Percentiles rank a stretch among this genome's conserved stretches.
Evolutionary conservation across 2,888 invertebrate genomes (phyloP).

Genomic region (Tetragonisca angustula): DNA sequence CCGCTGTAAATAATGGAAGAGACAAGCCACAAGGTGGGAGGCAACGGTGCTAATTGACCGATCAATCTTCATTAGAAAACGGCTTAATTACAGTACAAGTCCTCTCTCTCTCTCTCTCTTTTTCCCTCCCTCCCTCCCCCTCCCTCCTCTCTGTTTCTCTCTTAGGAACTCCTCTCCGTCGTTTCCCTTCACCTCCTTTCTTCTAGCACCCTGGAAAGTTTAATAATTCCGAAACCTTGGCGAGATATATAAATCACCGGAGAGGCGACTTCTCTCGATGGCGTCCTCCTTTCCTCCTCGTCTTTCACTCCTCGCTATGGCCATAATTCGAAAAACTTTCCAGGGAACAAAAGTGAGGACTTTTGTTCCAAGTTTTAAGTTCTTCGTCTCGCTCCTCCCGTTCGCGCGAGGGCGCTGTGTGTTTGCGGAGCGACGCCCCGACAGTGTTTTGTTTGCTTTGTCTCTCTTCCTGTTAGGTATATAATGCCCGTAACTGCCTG

Average conservation of each 20-base stretch:
- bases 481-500: constrained; percentile 69
- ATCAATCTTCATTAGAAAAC: constrained; percentile 80
- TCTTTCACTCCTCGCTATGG: constrained; percentile 69
- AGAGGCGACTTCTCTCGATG: constrained; percentile 54
- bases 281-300: constrained; percentile 54
- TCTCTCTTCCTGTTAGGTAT: constrained; percentile 81
- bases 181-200: constrained; percentile 48
- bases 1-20: constrained; percentile 63
- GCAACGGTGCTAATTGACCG: constrained; percentile 75
- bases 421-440: constrained; percentile 82
- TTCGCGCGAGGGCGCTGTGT: constrained; percentile 61
- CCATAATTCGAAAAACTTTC: constrained; percentile 83
- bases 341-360: constrained; percentile 82
- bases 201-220: constrained; percentile 63
- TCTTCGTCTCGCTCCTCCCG: constrained; percentile 44
- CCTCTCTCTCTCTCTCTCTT: constrained; percentile 20
- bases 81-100: constrained; percentile 78
- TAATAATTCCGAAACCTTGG: constrained; percentile 79
- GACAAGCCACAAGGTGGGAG: constrained; percentile 66
- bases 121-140: too few species aligned
- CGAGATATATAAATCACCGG: constrained; percentile 77
- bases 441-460: constrained; percentile 82
- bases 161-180: constrained; percentile 18
- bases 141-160: constrained; percentile 37
- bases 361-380: constrained; percentile 83